Evolutionary conservation across 2,888 invertebrate species (phyloP).

Genomic region (Dasysyrphus tricinctus): DNA sequence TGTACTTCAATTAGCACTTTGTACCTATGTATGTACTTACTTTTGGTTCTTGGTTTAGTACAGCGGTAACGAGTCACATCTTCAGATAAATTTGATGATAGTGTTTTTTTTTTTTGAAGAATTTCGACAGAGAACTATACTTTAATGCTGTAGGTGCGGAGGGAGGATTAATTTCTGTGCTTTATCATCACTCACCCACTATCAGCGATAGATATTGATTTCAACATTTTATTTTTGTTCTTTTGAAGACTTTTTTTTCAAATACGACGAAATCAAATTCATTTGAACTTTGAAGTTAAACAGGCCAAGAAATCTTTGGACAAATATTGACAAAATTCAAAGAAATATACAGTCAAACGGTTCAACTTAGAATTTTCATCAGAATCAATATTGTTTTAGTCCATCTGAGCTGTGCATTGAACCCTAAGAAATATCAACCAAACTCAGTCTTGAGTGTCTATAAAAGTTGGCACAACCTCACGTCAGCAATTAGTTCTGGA

Average conservation of each 20-base stretch:
- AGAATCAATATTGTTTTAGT: slow-evolving; percentile 59
- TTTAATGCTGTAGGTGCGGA: neutral
- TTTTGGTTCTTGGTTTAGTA: slow-evolving; percentile 1
- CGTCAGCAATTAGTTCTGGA: slow-evolving; percentile 65
- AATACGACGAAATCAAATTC: slow-evolving; percentile 15
- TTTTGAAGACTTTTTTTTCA: slow-evolving; percentile 22
- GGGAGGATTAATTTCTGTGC: neutral
- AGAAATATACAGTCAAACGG: neutral
- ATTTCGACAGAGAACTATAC: slow-evolving; percentile 43
- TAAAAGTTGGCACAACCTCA: slow-evolving; percentile 55
- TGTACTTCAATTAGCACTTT: slow-evolving; percentile 67
- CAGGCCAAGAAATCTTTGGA: slow-evolving; percentile 32
- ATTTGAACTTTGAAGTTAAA: slow-evolving; percentile 14
- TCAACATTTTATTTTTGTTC: slow-evolving; percentile 3
- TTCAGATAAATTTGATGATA: slow-evolving; percentile 36
- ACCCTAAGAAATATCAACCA: slow-evolving; percentile 25
- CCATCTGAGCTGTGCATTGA: slow-evolving; percentile 58
- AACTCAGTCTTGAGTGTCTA: slow-evolving; percentile 26
- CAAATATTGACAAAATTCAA: slow-evolving; percentile 61
- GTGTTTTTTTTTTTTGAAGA: neutral
- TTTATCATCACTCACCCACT: slow-evolving; percentile 41
- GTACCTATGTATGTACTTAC: slow-evolving; percentile 19
- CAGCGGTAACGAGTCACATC: neutral
- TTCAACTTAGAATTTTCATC: slow-evolving; percentile 34
- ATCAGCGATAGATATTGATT: slow-evolving; percentile 49